Evolutionary conservation across 2,888 invertebrate genomes (phyloP).

Genomic region (Caenorhabditis uteleia): DNA sequence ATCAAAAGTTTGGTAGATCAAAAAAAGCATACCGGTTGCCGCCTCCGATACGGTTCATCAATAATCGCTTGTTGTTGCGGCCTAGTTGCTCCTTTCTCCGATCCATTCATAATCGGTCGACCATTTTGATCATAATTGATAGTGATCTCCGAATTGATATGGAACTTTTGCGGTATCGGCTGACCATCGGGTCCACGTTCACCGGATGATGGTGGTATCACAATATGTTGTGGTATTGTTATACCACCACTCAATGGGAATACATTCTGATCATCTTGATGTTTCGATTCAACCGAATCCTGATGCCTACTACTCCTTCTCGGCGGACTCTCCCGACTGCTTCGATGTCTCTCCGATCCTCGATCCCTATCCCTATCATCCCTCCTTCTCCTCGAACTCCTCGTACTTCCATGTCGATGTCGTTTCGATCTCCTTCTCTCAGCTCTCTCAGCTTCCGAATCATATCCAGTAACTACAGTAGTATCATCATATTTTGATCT

Average conservation of each 20-base stretch:
- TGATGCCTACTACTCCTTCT: constrained; percentile 13
- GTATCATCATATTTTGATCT: constrained; percentile 45
- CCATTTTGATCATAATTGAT: constrained; percentile 66
- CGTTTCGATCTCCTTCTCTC: constrained; percentile 30
- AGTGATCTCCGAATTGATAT: constrained; percentile 69
- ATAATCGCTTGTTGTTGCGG: not conserved
- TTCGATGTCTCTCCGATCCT: constrained; percentile 10
- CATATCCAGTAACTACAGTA: constrained; percentile 30
- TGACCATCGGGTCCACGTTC: constrained; percentile 56
- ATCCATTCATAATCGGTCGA: constrained; percentile 9
- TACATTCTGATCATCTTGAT: constrained; percentile 1
- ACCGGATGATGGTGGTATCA: constrained; percentile 61
- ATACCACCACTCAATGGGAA: constrained; percentile 46
- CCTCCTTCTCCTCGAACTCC: constrained; percentile 17
- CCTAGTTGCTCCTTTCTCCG: not conserved
- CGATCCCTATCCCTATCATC: constrained; percentile 16
- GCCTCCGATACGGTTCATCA: constrained; percentile 22
- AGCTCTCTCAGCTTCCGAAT: constrained; percentile 25
- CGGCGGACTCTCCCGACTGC: constrained; percentile 2
- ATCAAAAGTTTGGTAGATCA: not conserved
- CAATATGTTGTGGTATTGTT: constrained; percentile 67
- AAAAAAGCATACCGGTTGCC: constrained; percentile 15
- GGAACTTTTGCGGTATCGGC: constrained; percentile 59
- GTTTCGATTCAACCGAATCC: constrained; percentile 14
- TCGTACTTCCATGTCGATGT: constrained; percentile 36